Conservation (phyloP, 2,797 vertebrate genomes). For the Oreonectes daqikongensis region DNA sequence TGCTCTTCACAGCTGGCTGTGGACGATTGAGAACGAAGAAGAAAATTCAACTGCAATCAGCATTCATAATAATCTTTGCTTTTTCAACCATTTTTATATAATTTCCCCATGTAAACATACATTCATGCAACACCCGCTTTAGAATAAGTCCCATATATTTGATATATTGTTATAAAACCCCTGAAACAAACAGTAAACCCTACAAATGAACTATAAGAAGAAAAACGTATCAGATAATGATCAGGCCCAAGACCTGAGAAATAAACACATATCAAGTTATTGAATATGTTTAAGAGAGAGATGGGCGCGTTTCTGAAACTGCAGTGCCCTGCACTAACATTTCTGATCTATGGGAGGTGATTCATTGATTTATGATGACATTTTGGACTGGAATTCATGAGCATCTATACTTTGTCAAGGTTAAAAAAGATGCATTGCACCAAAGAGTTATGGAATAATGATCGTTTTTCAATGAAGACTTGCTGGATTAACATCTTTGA, state of each 20-base stretch:
- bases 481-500: background rate
- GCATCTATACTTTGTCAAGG: slow-evolving; percentile 55
- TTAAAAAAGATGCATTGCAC: background rate
- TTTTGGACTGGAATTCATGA: slow-evolving; percentile 50
- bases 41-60: slow-evolving; percentile 67
- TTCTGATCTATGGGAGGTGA: slow-evolving; percentile 15
- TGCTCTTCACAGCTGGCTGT: background rate
- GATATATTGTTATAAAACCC: slow-evolving; percentile 74
- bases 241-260: slow-evolving; percentile 42
- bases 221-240: slow-evolving; percentile 49
- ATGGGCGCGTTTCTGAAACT: slow-evolving; percentile 58
- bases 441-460: background rate
- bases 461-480: background rate
- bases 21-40: background rate
- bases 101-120: slow-evolving; percentile 85
- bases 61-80: slow-evolving; percentile 73
- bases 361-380: slow-evolving; percentile 53
- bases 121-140: slow-evolving; percentile 88
- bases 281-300: slow-evolving; percentile 45
- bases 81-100: slow-evolving; percentile 71
- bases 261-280: background rate
- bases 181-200: slow-evolving; percentile 53
- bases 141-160: slow-evolving; percentile 84
- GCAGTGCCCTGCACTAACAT: slow-evolving; percentile 42
- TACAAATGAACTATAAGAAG: slow-evolving; percentile 62